Percentiles rank a stretch among this genome's conserved stretches.
Evolutionary conservation across 2,797 vertebrate species (phyloP).

Genomic region (Cottoperca gobio): DNA sequence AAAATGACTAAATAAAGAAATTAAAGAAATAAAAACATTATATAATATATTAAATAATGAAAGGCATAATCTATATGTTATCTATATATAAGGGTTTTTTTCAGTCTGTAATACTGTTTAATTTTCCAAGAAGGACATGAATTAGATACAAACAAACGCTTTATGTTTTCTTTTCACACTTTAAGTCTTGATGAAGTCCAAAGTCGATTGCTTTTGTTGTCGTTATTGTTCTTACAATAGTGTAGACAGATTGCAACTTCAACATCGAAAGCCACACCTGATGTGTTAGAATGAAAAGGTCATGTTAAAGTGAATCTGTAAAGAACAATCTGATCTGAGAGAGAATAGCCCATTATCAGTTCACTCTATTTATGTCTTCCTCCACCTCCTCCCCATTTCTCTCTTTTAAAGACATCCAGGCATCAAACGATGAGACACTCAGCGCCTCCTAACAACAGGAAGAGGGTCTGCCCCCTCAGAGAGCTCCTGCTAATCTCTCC

Average conservation of each 20-base stretch:
- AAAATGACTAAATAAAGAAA: too few species aligned
- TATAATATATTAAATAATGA: too few species aligned
- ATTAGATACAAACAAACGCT: too few species aligned
- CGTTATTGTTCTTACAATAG: too few species aligned
- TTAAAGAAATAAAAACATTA: too few species aligned
- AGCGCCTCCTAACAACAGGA: slow-evolving; percentile 68
- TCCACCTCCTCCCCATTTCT: slow-evolving; percentile 26
- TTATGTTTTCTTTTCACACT: too few species aligned
- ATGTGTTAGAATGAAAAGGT: not conserved
- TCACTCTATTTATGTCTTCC: slow-evolving; percentile 41
- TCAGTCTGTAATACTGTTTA: too few species aligned
- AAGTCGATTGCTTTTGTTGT: too few species aligned
- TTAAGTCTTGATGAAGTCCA: too few species aligned
- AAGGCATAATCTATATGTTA: too few species aligned
- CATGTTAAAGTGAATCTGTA: not conserved
- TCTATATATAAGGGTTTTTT: too few species aligned
- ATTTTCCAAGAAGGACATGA: too few species aligned
- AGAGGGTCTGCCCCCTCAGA: slow-evolving; percentile 53
- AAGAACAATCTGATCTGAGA: slow-evolving; percentile 38
- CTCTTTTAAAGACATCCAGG: slow-evolving; percentile 44
- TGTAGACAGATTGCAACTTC: not conserved
- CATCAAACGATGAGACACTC: slow-evolving; percentile 61
- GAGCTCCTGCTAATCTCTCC: slow-evolving; percentile 66
- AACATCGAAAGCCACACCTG: not conserved
- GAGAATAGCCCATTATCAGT: slow-evolving; percentile 38